Percentiles rank a stretch among this genome's conserved stretches.
phyloP scores from a whole-genome alignment of 2,113 vertebrate genomes.

The Oostethus manadensis region DNA sequence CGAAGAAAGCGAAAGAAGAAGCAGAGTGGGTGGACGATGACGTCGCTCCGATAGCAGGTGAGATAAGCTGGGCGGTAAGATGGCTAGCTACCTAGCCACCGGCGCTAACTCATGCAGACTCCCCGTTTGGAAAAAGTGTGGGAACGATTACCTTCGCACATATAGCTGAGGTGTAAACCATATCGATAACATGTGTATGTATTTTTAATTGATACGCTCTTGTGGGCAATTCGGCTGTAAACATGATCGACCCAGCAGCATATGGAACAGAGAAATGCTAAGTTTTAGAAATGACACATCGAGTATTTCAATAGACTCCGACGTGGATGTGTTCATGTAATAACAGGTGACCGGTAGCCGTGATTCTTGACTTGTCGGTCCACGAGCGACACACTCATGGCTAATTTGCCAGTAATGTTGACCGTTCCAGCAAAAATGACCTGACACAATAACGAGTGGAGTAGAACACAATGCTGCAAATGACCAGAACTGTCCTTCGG shows the following conservation, averaged over 20 bases:
- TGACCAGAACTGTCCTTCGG: no score
- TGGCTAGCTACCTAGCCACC: constrained; percentile 23
- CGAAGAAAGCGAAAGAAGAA: constrained; percentile 70
- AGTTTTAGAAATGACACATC: background rate
- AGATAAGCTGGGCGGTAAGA: constrained; percentile 3
- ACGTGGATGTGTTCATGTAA: no score
- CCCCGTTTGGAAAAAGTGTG: background rate
- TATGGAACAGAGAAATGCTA: background rate
- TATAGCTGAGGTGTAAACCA: background rate
- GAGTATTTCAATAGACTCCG: no score
- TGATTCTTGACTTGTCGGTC: no score
- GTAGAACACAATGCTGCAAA: no score
- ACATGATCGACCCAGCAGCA: no score
- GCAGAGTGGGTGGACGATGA: constrained; percentile 70
- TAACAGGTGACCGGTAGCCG: no score
- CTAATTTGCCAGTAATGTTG: no score
- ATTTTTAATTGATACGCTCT: background rate
- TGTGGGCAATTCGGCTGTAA: background rate
- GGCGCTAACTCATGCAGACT: background rate
- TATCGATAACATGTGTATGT: background rate
- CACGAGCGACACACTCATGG: no score
- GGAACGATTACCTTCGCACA: background rate
- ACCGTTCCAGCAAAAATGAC: no score
- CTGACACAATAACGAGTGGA: no score
- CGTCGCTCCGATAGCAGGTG: constrained; percentile 44